These are phyloP conservation scores for Sylvia borin DNA, from an alignment of 2,797 vertebrate genomes.

Conservation along the genomic window DNA sequence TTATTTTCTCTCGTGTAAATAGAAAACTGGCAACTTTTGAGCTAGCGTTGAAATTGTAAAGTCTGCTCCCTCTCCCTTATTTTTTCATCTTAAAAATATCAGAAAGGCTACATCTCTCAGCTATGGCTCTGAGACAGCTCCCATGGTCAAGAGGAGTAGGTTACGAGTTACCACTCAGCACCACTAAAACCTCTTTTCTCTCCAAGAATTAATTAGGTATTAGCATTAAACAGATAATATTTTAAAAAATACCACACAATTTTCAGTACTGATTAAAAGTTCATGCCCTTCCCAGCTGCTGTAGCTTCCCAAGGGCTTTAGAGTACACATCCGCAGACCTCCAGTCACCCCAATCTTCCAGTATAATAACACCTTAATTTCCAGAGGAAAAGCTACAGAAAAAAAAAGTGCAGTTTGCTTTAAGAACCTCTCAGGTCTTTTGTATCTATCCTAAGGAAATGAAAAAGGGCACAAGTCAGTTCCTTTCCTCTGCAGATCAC, in stretches of 20 bases:
- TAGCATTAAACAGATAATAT: slow-evolving; percentile 9
- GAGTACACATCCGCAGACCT: neutral
- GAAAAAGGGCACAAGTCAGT: slow-evolving; percentile 17
- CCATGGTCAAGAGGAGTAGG: neutral
- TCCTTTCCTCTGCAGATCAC: slow-evolving; percentile 59
- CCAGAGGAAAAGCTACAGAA: slow-evolving; percentile 6
- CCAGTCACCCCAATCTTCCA: slow-evolving; percentile 17
- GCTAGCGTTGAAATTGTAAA: neutral
- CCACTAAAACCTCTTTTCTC: slow-evolving; percentile 30
- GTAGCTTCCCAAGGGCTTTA: neutral
- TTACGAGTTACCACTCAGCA: slow-evolving; percentile 6
- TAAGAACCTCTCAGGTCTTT: slow-evolving; percentile 37
- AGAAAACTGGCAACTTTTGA: neutral
- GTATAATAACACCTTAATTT: slow-evolving; percentile 2
- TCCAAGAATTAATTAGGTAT: slow-evolving; percentile 44
- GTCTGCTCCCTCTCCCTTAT: neutral
- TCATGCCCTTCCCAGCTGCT: neutral
- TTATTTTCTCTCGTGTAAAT: neutral
- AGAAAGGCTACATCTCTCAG: neutral
- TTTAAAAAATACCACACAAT: neutral
- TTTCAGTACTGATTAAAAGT: slow-evolving; percentile 35
- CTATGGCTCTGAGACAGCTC: neutral
- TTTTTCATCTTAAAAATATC: slow-evolving; percentile 16
- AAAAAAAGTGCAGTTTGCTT: neutral
- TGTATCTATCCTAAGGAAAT: slow-evolving; percentile 19